Evolutionary conservation across 2,888 invertebrate genomes (phyloP).

Genomic region (Amphiduros pacificus): DNA sequence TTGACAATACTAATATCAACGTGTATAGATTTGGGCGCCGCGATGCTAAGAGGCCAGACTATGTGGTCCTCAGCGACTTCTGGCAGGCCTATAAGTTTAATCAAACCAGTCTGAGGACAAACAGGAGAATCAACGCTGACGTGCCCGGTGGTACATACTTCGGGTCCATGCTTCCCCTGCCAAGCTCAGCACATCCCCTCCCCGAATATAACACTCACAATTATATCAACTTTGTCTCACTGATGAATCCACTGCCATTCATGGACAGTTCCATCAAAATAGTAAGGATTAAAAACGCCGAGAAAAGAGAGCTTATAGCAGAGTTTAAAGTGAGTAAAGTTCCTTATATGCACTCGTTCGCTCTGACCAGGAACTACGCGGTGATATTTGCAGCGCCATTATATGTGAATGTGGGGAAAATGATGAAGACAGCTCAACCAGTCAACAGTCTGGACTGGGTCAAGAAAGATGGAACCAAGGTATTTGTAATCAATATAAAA

Average conservation of each 20-base stretch:
- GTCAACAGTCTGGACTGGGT: constrained; percentile 47
- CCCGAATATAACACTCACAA: constrained; percentile 41
- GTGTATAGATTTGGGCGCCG: constrained; percentile 34
- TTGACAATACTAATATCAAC: constrained; percentile 55
- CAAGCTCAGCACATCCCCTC: constrained; percentile 52
- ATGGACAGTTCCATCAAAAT: constrained; percentile 36
- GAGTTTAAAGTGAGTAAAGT: constrained; percentile 41
- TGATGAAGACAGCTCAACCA: constrained; percentile 42
- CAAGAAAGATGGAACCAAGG: constrained; percentile 31
- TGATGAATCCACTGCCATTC: constrained; percentile 41
- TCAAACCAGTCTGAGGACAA: constrained; percentile 32
- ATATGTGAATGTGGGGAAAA: constrained; percentile 42
- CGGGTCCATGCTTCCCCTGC: constrained; percentile 37
- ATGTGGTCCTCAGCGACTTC: constrained; percentile 46
- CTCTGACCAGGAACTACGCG: constrained; percentile 42
- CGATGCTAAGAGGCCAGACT: constrained; percentile 21
- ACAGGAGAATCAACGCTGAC: constrained; percentile 26
- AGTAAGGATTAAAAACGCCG: constrained; percentile 39
- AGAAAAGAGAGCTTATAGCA: constrained; percentile 39
- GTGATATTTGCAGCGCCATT: constrained; percentile 48
- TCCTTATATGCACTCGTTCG: constrained; percentile 55
- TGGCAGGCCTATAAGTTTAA: constrained; percentile 47
- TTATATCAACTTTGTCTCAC: constrained; percentile 44
- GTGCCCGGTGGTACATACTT: constrained; percentile 19
- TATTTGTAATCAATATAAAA: constrained; percentile 41